These are phyloP conservation scores for Lagodon rhomboides DNA, from an alignment of 2,797 vertebrate genomes.

Conservation along the genomic window DNA sequence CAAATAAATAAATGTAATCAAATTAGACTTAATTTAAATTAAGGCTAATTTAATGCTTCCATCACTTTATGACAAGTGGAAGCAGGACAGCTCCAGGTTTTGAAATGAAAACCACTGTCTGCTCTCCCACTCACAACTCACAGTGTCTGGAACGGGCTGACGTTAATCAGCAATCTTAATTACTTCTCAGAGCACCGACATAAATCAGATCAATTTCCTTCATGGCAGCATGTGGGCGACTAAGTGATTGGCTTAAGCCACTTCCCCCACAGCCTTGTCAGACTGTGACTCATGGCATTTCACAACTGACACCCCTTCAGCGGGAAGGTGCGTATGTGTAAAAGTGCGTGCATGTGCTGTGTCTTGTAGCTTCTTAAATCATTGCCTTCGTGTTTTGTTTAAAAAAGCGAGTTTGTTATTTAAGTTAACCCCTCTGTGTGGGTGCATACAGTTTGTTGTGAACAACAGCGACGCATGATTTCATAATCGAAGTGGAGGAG, in stretches of 20 bases:
- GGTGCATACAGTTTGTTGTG: not conserved
- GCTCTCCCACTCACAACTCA: slow-evolving; percentile 50
- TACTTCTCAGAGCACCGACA: slow-evolving; percentile 23
- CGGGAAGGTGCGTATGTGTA: not conserved
- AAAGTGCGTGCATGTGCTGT: not conserved
- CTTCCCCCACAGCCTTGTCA: slow-evolving; percentile 13
- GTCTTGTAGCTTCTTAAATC: not conserved
- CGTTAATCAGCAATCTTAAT: slow-evolving; percentile 44
- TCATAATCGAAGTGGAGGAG: slow-evolving; percentile 27
- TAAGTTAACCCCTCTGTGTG: slow-evolving; percentile 10
- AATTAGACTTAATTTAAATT: not conserved
- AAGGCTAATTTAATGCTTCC: not conserved
- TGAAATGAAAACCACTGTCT: slow-evolving; percentile 53
- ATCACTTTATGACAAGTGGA: slow-evolving; percentile 12
- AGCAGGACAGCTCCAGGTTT: slow-evolving; percentile 20
- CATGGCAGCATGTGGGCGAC: slow-evolving; percentile 25
- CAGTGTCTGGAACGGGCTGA: slow-evolving; percentile 34
- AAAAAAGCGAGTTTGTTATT: not conserved
- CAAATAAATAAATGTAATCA: not conserved
- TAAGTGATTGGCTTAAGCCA: slow-evolving; percentile 42
- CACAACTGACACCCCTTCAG: slow-evolving; percentile 33
- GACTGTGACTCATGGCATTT: slow-evolving; percentile 65
- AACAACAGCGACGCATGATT: slow-evolving; percentile 25
- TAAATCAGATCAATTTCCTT: slow-evolving; percentile 47
- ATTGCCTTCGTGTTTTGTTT: not conserved